Evolutionary conservation across 1,140 invertebrate species (phyloP).

Genomic region (Brachionus asplanchnoidis): DNA sequence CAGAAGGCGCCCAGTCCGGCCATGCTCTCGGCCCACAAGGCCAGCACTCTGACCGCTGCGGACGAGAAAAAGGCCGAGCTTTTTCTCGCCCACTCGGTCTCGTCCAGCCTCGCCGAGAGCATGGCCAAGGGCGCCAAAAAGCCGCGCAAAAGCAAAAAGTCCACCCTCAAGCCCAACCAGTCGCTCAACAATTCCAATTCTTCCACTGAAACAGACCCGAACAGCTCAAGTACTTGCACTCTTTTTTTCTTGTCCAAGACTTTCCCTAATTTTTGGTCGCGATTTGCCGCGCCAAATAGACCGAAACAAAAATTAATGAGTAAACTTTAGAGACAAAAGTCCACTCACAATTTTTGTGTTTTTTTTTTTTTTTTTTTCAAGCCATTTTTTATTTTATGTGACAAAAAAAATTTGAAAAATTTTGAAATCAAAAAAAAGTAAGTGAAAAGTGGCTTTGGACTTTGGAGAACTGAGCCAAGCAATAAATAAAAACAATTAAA

Average conservation of each 20-base stretch:
- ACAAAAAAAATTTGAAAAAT: too few species aligned
- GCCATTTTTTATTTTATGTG: too few species aligned
- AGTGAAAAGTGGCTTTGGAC: too few species aligned
- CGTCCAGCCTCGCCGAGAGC: not conserved
- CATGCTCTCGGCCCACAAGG: not conserved
- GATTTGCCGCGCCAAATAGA: not conserved
- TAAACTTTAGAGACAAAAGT: not conserved
- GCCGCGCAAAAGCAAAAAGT: constrained; percentile 2
- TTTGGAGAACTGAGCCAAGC: too few species aligned
- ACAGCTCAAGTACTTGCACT: not conserved
- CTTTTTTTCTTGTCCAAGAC: not conserved
- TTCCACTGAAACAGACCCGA: constrained; percentile 3
- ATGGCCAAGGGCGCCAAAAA: not conserved
- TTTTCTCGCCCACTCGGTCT: not conserved
- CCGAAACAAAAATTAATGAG: not conserved
- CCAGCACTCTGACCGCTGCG: not conserved
- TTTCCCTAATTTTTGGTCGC: not conserved
- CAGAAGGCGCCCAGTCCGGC: not conserved
- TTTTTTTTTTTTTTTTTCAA: not conserved
- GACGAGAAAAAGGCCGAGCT: not conserved
- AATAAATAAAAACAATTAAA: too few species aligned
- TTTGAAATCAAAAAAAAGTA: too few species aligned
- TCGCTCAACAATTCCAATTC: constrained; percentile 9
- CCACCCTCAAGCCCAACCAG: not conserved
- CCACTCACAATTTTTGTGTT: not conserved